A percentile compares a stretch with the other conserved stretches of the same genome.
Evolutionary conservation across 2,888 invertebrate species (phyloP).

Genomic region (Agrochola circellaris): DNA sequence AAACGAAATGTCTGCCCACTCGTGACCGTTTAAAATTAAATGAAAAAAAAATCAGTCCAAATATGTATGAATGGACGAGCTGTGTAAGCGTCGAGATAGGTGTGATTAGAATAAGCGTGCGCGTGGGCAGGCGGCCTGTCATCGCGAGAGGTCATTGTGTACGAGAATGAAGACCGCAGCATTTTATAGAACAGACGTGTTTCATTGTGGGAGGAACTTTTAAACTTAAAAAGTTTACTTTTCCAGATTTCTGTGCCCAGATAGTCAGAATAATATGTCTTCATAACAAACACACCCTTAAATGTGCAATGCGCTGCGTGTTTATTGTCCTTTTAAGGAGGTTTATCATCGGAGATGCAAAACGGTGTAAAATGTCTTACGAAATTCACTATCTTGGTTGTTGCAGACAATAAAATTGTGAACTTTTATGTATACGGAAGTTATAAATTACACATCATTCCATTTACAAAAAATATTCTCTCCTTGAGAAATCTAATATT

Average conservation of each 20-base stretch:
- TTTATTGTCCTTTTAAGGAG: conserved; percentile 65
- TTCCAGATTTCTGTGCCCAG: conserved; percentile 59
- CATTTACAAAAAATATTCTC: conserved; percentile 14
- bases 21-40: conserved; percentile 73
- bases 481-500: conserved; percentile 16
- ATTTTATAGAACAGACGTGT: conserved; percentile 75
- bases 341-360: conserved; percentile 52
- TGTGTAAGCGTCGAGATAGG: conserved; percentile 81
- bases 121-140: conserved; percentile 88
- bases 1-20: conserved; percentile 85
- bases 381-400: conserved; percentile 41
- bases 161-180: conserved; percentile 72
- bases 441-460: conserved; percentile 35
- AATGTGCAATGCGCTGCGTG: conserved; percentile 47
- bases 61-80: conserved; percentile 86
- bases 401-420: conserved; percentile 38
- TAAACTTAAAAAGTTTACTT: conserved; percentile 52
- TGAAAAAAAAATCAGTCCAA: conserved; percentile 80
- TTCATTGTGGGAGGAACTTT: conserved; percentile 67
- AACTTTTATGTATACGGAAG: conserved; percentile 33
- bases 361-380: conserved; percentile 49
- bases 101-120: conserved; percentile 86
- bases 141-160: conserved; percentile 87
- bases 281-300: conserved; percentile 61
- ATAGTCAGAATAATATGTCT: conserved; percentile 46